phyloP scores from a whole-genome alignment of 2,113 vertebrate species.

The Vulpes vulpes region DNA sequence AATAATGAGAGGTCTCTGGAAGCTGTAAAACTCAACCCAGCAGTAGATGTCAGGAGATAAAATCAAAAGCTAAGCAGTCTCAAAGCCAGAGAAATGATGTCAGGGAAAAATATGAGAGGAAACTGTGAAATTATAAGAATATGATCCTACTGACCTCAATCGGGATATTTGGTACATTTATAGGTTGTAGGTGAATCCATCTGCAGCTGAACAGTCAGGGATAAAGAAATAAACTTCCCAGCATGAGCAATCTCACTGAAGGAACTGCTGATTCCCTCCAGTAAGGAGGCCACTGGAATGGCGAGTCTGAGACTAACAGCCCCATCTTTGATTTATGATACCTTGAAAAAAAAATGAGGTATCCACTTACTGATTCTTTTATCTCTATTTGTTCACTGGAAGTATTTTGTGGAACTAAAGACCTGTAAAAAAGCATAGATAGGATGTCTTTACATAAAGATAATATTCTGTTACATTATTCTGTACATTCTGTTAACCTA shows the following conservation, averaged over 20 bases:
- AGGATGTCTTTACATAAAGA: neutral
- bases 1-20: neutral
- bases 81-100: neutral
- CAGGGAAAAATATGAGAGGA: neutral
- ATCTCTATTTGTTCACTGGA: neutral
- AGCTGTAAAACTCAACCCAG: neutral
- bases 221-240: neutral
- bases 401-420: neutral
- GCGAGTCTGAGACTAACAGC: neutral
- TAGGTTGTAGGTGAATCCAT: neutral
- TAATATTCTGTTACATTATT: neutral
- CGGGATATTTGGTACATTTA: neutral
- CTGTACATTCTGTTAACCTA: neutral
- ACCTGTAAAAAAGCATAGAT: neutral
- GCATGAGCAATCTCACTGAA: neutral
- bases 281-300: neutral
- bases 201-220: neutral
- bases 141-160: neutral
- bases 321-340: neutral
- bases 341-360: neutral
- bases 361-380: neutral
- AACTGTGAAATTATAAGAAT: neutral
- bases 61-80: neutral
- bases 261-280: rapidly evolving
- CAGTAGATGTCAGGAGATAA: neutral